phyloP scores from a whole-genome alignment of 2,113 vertebrate species.

The Periophthalmus modestus region DNA sequence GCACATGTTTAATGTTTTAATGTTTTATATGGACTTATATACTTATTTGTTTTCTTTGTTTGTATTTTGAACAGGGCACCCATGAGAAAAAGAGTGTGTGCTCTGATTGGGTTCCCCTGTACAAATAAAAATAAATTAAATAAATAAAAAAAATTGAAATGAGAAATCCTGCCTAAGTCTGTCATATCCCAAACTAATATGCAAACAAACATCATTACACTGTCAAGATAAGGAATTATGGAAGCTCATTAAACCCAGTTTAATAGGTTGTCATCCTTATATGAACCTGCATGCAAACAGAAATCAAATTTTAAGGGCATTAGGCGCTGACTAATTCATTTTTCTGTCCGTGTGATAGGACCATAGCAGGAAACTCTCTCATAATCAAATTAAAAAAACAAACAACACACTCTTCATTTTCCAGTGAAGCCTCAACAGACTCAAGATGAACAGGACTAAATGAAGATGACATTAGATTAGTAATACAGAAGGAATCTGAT shows the following conservation, averaged over 20 bases:
- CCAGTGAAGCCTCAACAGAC: conserved; percentile 8
- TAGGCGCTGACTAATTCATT: conserved; percentile 44
- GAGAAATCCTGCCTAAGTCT: not conserved
- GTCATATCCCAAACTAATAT: conserved; percentile 20
- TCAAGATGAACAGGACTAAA: conserved; percentile 8
- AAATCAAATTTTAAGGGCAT: conserved; percentile 50
- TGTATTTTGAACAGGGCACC: too few species aligned
- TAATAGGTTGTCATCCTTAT: conserved; percentile 11
- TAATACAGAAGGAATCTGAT: conserved; percentile 29
- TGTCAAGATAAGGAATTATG: conserved; percentile 12
- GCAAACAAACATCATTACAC: conserved; percentile 18
- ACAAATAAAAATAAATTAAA: too few species aligned
- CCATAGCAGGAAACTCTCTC: conserved; percentile 39
- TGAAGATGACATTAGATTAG: conserved; percentile 43
- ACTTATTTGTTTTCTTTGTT: too few species aligned
- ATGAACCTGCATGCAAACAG: conserved; percentile 14
- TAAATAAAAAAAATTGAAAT: not conserved
- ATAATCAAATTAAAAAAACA: conserved; percentile 49
- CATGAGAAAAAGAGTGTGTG: too few species aligned
- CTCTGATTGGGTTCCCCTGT: too few species aligned
- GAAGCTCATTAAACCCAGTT: not conserved
- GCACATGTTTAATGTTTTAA: too few species aligned
- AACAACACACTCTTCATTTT: conserved; percentile 22
- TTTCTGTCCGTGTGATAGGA: conserved; percentile 33
- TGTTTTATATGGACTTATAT: too few species aligned